Base-by-base conservation (phyloP, 2,797 vertebrate genomes). In the Mus minutoides region DNA sequence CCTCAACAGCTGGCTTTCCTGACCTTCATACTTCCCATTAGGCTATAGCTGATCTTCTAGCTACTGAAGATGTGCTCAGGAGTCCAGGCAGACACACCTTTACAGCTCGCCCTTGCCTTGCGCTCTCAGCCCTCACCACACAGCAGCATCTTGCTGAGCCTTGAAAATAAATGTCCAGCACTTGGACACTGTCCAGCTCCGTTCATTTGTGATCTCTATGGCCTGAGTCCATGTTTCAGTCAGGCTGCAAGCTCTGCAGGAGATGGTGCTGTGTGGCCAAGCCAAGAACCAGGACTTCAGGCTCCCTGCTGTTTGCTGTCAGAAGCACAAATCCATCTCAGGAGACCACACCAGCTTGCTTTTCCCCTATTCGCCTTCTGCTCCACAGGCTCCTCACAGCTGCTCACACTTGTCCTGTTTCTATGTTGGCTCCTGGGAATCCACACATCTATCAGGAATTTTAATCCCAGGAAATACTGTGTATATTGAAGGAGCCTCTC, bases 41-140 rank as follows among this genome's bases (percentile, higher is more conserved):
- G 13, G 29, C 46, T 43, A 34, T 19, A 24, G 71, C 60, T 49
- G 40, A 26, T 19, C 52, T 40, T 24, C n/a, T 3, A 11, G 62
- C 77, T n/a, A 22, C 29, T 19, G 9, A n/a, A 56, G 22, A 22
- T 19, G 22, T 7, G 75, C 56, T 37, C 29, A 11, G 0, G 0
- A 43, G 46, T 52, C 76, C 14, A 5, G 29, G 1, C 37, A 86
- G 3, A 31, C 26, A 0, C 21, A 3, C 62, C 22, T n/a, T 62
- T 46, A 54, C 17, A 24, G 67, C 1, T 2, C 13, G 31, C 34
- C 24, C 75, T 24, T 7, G 22, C 0, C 0, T 64, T 0, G 13
- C 56, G 24, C 26, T 31, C 43, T 26, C 1, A 3, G 34, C 21
- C 19, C 17, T 82, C 69, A 52, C 6, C 11, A 16, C 78, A 60